Conservation (phyloP, 2,888 invertebrate genomes). For the Drosophila stalkeri region DNA sequence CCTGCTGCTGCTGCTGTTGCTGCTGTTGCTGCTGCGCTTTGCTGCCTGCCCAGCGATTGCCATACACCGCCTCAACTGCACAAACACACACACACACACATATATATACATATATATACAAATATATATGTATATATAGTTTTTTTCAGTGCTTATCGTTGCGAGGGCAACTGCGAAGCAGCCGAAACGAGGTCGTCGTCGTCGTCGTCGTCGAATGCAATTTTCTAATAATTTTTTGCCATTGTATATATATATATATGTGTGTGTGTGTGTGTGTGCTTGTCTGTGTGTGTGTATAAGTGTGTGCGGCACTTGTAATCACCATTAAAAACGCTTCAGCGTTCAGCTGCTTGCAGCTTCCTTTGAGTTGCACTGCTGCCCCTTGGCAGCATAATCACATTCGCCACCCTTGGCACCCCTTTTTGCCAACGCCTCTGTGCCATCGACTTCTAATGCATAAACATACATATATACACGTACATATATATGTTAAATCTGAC, state of each 20-base stretch:
- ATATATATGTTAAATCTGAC: constrained; percentile 75
- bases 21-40: constrained; percentile 57
- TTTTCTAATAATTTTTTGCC: constrained; percentile 76
- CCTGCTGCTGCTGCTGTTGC: constrained; percentile 51
- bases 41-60: constrained; percentile 47
- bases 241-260: constrained; percentile 34
- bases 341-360: constrained; percentile 64
- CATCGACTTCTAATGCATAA: constrained; percentile 63
- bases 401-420: constrained; percentile 4
- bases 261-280: constrained; percentile 3
- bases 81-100: not conserved
- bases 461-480: constrained; percentile 34
- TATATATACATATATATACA: not conserved
- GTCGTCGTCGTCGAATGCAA: constrained; percentile 69
- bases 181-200: constrained; percentile 75
- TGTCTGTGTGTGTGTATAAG: constrained; percentile 12
- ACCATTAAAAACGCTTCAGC: constrained; percentile 76
- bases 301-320: constrained; percentile 69
- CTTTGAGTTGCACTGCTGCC: constrained; percentile 61
- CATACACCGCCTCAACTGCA: constrained; percentile 2
- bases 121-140: not conserved
- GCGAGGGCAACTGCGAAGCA: constrained; percentile 70
- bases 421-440: not conserved
- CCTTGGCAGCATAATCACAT: constrained; percentile 49
- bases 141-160: constrained; percentile 70